Evolutionary conservation across 2,888 invertebrate species (phyloP).

Genomic region (Neuroscelio doddi): DNA sequence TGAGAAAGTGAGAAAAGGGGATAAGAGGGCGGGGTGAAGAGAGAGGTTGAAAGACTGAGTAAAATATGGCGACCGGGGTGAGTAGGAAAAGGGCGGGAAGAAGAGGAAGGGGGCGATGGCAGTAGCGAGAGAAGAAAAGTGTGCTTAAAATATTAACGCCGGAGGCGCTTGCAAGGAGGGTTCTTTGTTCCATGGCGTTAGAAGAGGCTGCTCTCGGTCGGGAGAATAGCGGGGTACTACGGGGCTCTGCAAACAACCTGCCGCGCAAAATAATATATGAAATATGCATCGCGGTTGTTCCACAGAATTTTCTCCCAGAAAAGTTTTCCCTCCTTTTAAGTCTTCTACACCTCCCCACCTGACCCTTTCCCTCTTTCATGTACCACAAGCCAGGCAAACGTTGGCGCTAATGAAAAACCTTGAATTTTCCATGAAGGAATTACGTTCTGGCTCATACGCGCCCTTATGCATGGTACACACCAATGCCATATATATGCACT

Average conservation of each 20-base stretch:
- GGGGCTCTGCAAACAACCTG: constrained; percentile 67
- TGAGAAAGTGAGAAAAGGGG: constrained; percentile 38
- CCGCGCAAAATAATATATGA: constrained; percentile 71
- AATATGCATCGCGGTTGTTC: constrained; percentile 68
- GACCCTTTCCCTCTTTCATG: constrained; percentile 39
- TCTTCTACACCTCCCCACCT: constrained; percentile 14
- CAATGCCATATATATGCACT: neutral
- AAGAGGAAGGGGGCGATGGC: constrained; percentile 27
- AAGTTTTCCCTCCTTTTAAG: constrained; percentile 50
- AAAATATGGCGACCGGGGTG: constrained; percentile 30
- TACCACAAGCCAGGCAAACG: constrained; percentile 27
- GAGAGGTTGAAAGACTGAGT: constrained; percentile 43
- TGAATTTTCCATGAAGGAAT: constrained; percentile 68
- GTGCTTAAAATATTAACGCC: constrained; percentile 72
- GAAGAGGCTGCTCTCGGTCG: constrained; percentile 44
- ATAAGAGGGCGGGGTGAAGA: constrained; percentile 33
- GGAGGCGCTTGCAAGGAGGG: constrained; percentile 64
- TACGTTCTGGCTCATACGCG: constrained; percentile 28
- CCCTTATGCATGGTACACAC: neutral
- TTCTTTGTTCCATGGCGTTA: constrained; percentile 67
- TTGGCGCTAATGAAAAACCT: constrained; percentile 70
- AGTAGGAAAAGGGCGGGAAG: constrained; percentile 36
- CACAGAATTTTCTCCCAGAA: constrained; percentile 59
- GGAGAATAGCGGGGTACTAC: constrained; percentile 50
- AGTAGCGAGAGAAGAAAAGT: constrained; percentile 64